Evolutionary conservation across 2,797 vertebrate species (phyloP).

Genomic region (Peromyscus aztecus): DNA sequence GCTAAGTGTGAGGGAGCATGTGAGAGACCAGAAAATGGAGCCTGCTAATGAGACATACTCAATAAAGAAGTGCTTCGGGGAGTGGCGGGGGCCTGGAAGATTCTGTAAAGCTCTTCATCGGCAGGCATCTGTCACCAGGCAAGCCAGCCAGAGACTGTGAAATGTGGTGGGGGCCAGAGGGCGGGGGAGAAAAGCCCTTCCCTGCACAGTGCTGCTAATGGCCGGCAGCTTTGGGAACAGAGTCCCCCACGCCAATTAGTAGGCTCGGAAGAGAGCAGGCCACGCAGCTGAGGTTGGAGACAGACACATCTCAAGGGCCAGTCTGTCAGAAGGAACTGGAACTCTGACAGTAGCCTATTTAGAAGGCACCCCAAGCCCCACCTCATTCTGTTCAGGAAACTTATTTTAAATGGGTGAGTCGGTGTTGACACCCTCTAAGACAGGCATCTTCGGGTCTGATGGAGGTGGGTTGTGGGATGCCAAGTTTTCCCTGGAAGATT

Average conservation of each 20-base stretch:
- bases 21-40: conserved; percentile 74
- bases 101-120: conserved; percentile 47
- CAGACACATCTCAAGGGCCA: neutral
- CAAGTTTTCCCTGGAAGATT: neutral
- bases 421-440: neutral
- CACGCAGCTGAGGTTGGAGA: neutral
- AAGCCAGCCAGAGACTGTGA: neutral
- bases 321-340: neutral
- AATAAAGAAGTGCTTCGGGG: neutral
- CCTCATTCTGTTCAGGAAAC: neutral
- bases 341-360: neutral
- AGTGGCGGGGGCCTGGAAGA: neutral
- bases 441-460: neutral
- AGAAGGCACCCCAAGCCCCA: neutral
- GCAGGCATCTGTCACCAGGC: conserved; percentile 54
- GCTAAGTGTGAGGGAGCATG: conserved; percentile 65
- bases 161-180: neutral
- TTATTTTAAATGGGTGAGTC: conserved; percentile 16
- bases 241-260: conserved; percentile 57
- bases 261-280: neutral
- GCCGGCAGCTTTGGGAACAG: neutral
- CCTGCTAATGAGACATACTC: conserved; percentile 74
- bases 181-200: neutral
- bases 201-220: neutral
- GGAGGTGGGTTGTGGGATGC: fast-evolving